These are phyloP conservation scores for Hyposmocoma kahamanoa DNA, from an alignment of 1,140 invertebrate species.

Conservation along the genomic window DNA sequence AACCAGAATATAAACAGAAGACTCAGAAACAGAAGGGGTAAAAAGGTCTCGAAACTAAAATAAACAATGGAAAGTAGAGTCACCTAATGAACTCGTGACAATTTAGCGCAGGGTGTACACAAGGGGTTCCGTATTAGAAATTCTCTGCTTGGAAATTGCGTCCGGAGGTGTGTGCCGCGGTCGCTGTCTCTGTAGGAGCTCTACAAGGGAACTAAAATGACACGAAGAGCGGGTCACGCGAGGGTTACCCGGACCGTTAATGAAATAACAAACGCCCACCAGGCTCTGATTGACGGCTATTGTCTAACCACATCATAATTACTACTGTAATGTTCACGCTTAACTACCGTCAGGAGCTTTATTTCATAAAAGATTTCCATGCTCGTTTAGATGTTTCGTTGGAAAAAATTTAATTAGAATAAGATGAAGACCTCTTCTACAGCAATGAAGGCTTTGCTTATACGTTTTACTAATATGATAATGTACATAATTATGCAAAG, in stretches of 20 bases:
- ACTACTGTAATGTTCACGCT: no score
- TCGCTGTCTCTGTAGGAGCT: neutral
- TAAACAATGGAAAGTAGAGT: slow-evolving; percentile 35
- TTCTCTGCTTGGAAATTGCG: slow-evolving; percentile 20
- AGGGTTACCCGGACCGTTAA: slow-evolving; percentile 2
- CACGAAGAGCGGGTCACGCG: neutral
- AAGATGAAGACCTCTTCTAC: no score
- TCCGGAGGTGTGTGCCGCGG: no score
- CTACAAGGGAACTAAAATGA: neutral
- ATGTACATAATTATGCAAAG: neutral
- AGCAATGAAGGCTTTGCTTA: no score
- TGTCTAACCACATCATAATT: no score
- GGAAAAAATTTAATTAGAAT: no score
- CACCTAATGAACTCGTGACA: slow-evolving; percentile 41
- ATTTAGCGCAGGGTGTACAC: slow-evolving; percentile 28
- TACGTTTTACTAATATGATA: neutral
- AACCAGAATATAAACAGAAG: slow-evolving; percentile 22
- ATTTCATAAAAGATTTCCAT: no score
- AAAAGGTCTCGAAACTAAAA: slow-evolving; percentile 28
- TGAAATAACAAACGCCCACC: slow-evolving; percentile 11
- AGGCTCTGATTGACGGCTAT: no score
- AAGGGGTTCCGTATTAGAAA: slow-evolving; percentile 38
- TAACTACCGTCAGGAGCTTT: no score
- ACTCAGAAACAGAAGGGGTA: slow-evolving; percentile 20
- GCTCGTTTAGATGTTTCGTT: no score